Evolutionary conservation across 2,113 vertebrate species (phyloP), one percentile per base, ranked within the genome.

Genomic region (Parus major): DNA sequence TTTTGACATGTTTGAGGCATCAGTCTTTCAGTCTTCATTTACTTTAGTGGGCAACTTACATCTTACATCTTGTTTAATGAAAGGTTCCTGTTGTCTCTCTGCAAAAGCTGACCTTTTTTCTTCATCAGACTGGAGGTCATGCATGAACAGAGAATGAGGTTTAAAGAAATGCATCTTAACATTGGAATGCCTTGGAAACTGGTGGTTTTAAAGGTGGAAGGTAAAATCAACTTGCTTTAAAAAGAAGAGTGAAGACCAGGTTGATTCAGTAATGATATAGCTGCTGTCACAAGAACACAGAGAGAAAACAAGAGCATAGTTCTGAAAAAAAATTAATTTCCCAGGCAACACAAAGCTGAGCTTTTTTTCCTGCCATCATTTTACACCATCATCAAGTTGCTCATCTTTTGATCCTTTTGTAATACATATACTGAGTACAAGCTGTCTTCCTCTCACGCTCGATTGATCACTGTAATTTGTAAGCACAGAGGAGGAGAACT

Each of bases 71-170:
- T 82, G 44, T 79, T 86, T 90, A 65, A 69, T 63, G 42, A 79
- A 95, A 93, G 55, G 53, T 70, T 89, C 35, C 49, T 66, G 35
- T 59, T 86, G 22, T 55, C 18, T 61, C n/a, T 50, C 63, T 59
- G 19, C 65, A 85, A 91, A 90, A 88, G 60, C 47, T 76, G 71
- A 92, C 52, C 56, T 94, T 95, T 92, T 87, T 69, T 64, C 76
- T 59, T 83, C 64, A 84, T 89, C 66, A 55, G 50, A 76, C 31
- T 72, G 20, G 31, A 92, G 57, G 79, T 92, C 80, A 71, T 29
- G 33, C 1, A 0, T 73, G 70, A 81, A 65, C 47, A 84, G 10
- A 61, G 57, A 86, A 60, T 41, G 70, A 84, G 55, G 25, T n/a
- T 60, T 72, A 29, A 31, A 31, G 53, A 64, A 70, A 47, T 12